A percentile compares a stretch with the other conserved stretches of the same genome.
phyloP scores from a whole-genome alignment of 2,888 invertebrate species.

The Tenthredo livida region DNA sequence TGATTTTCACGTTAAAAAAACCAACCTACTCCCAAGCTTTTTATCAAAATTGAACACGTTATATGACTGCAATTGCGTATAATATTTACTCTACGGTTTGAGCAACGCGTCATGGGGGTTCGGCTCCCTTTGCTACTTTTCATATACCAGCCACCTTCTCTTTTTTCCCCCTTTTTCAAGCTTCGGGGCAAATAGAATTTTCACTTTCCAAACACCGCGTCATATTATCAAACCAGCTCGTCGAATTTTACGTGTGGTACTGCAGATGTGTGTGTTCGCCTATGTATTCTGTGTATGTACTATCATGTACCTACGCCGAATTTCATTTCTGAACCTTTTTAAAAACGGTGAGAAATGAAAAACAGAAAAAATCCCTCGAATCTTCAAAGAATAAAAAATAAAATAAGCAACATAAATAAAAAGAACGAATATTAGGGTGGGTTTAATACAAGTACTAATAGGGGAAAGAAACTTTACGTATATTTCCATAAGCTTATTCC shows the following conservation, averaged over 20 bases:
- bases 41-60: slow-evolving; percentile 19
- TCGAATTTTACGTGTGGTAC: too few species aligned
- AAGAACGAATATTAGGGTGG: too few species aligned
- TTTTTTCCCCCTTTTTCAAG: neutral
- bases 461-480: too few species aligned
- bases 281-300: neutral
- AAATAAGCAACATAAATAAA: too few species aligned
- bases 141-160: neutral
- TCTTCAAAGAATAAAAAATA: neutral
- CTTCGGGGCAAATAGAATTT: slow-evolving; percentile 4
- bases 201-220: neutral
- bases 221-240: neutral
- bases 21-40: neutral
- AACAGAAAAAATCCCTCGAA: neutral
- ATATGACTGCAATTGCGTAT: neutral
- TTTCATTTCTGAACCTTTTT: neutral
- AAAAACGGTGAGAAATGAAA: neutral
- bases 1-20: neutral
- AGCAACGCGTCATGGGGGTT: neutral
- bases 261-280: neutral
- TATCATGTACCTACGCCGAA: neutral
- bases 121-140: neutral
- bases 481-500: too few species aligned
- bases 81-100: slow-evolving; percentile 31
- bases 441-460: too few species aligned